Evolutionary conservation across 2,113 vertebrate species (phyloP).

Genomic region (Ramphastos sulfuratus): DNA sequence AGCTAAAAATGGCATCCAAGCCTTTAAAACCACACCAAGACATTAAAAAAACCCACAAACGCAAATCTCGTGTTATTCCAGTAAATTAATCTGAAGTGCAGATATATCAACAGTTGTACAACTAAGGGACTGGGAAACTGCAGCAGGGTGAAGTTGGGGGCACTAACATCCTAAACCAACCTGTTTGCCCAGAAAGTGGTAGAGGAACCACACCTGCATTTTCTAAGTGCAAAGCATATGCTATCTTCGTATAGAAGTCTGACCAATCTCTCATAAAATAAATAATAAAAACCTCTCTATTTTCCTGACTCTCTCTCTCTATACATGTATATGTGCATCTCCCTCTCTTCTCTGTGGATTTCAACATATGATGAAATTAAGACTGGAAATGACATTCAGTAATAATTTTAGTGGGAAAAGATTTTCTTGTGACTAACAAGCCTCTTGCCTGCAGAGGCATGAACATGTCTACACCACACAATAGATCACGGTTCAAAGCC

Average conservation of each 20-base stretch:
- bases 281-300: not conserved
- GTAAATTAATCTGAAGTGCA: not conserved
- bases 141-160: not conserved
- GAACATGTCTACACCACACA: not conserved
- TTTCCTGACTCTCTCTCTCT: not conserved
- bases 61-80: not conserved
- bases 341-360: not conserved
- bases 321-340: too few relatives aligned
- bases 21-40: not conserved
- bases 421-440: slow-evolving; percentile 9
- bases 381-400: not conserved
- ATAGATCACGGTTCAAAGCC: not conserved
- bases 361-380: not conserved
- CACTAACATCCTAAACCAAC: not conserved
- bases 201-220: not conserved
- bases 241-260: not conserved
- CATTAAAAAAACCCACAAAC: not conserved
- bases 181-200: not conserved
- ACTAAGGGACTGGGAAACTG: not conserved
- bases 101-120: not conserved
- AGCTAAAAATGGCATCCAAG: not conserved
- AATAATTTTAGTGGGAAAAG: not conserved
- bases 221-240: not conserved
- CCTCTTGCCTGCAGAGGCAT: not conserved
- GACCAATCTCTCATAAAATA: not conserved